These are phyloP conservation scores for Polyommatus iphigenia DNA, from an alignment of 2,888 invertebrate species.

Conservation along the genomic window DNA sequence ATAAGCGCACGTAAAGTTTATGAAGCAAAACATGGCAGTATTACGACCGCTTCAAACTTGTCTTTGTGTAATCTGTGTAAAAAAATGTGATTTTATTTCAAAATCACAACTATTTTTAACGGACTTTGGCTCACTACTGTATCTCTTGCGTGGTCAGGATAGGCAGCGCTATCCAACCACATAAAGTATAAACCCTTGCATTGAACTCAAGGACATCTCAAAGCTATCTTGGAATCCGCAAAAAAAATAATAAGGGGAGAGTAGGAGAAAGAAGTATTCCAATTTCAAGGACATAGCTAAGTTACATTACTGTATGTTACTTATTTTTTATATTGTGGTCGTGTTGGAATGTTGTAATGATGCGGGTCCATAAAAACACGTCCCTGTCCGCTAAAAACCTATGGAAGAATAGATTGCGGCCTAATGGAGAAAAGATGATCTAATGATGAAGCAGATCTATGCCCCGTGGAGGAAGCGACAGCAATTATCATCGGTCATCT, in stretches of 20 bases:
- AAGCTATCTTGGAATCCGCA: not conserved
- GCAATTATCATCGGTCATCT: constrained; percentile 6
- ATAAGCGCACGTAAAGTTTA: too few species aligned
- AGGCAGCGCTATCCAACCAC: not conserved
- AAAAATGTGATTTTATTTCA: too few species aligned
- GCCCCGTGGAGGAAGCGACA: not conserved
- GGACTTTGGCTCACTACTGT: too few species aligned
- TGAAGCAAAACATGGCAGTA: too few species aligned
- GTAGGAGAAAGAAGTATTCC: not conserved
- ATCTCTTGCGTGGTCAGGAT: too few species aligned
- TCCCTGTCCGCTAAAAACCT: constrained; percentile 19
- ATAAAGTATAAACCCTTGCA: not conserved
- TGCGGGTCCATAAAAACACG: constrained; percentile 15
- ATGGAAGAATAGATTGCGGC: constrained; percentile 23
- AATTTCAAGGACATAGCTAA: not conserved
- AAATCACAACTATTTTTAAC: too few species aligned
- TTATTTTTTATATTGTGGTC: not conserved
- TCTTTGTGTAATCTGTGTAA: too few species aligned
- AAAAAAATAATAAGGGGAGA: not conserved
- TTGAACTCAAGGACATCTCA: not conserved
- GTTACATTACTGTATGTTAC: not conserved
- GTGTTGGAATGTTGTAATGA: constrained; percentile 17
- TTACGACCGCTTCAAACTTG: too few species aligned
- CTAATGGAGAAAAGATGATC: constrained; percentile 30
- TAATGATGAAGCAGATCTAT: constrained; percentile 20